A percentile compares a stretch with the other conserved stretches of the same genome.
phyloP scores from a whole-genome alignment of 1,140 invertebrate species.

The Musca vetustissima region DNA sequence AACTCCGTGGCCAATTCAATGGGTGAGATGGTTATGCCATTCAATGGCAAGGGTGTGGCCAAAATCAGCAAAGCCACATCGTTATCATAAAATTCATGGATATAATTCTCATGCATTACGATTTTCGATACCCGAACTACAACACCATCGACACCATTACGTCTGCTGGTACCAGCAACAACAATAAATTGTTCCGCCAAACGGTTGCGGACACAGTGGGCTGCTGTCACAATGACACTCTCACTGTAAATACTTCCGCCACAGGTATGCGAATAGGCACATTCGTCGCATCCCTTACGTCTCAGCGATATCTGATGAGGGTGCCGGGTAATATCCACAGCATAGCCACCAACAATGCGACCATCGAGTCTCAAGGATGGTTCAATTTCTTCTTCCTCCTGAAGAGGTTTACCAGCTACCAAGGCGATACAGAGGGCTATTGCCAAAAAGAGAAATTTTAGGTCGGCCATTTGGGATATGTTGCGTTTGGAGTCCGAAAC shows the following conservation, averaged over 20 bases:
- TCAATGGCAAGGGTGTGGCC: not conserved
- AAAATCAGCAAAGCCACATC: slow-evolving; percentile 22
- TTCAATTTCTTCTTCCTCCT: not conserved
- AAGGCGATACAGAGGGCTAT: too few relatives aligned
- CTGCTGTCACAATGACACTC: slow-evolving; percentile 61
- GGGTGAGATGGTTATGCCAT: not conserved
- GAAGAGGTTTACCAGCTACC: too few relatives aligned
- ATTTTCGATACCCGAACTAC: not conserved
- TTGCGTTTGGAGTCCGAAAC: too few relatives aligned
- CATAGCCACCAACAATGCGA: slow-evolving; percentile 46
- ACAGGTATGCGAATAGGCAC: slow-evolving; percentile 58
- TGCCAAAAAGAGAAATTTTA: too few relatives aligned
- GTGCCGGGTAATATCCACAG: slow-evolving; percentile 31
- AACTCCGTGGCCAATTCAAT: not conserved
- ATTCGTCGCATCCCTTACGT: slow-evolving; percentile 31
- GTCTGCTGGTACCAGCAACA: slow-evolving; percentile 41
- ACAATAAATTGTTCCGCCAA: slow-evolving; percentile 36
- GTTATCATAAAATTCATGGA: not conserved
- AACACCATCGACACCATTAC: slow-evolving; percentile 27
- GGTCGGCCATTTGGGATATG: too few relatives aligned
- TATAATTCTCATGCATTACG: slow-evolving; percentile 20
- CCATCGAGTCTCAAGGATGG: slow-evolving; percentile 21
- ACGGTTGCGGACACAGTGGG: slow-evolving; percentile 59
- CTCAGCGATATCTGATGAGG: slow-evolving; percentile 48
- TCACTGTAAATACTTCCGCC: slow-evolving; percentile 61